These are phyloP conservation scores for Apostichopus californicus DNA, from an alignment of 35 echinoderm and acorn worm species.

Conservation along the genomic window DNA sequence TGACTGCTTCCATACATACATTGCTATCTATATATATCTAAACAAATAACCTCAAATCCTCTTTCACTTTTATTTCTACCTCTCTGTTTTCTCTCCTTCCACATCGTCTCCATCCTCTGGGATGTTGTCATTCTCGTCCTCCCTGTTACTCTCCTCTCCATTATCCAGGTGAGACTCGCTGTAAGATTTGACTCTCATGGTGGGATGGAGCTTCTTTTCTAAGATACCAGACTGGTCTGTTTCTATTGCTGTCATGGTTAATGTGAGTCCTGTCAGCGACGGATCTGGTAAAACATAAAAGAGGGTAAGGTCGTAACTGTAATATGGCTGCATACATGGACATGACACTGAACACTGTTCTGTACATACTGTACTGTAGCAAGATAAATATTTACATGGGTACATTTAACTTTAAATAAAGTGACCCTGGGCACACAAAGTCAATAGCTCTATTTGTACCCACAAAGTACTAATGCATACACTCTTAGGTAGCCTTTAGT, in stretches of 20 bases:
- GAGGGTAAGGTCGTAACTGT: background rate
- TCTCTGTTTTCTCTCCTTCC: constrained; percentile 24
- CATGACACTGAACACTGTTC: no score
- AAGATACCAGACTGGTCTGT: background rate
- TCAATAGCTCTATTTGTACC: no score
- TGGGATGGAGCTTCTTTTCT: background rate
- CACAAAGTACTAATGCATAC: no score
- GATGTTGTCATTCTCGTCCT: constrained; percentile 28
- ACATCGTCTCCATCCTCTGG: constrained; percentile 3
- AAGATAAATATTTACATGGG: no score
- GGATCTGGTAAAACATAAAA: background rate
- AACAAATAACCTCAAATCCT: no score
- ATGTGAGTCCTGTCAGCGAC: background rate
- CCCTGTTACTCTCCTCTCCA: background rate
- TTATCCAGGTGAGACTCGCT: background rate
- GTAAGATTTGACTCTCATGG: constrained; percentile 16
- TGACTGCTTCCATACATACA: background rate
- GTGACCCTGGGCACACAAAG: no score
- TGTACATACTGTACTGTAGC: no score
- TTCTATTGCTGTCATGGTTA: background rate
- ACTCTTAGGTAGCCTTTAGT: no score
- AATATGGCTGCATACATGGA: background rate
- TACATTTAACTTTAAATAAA: no score
- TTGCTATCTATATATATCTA: background rate
- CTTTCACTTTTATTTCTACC: background rate